Conservation (phyloP, 2,888 invertebrate species). For the Ernsta delagoae region DNA sequence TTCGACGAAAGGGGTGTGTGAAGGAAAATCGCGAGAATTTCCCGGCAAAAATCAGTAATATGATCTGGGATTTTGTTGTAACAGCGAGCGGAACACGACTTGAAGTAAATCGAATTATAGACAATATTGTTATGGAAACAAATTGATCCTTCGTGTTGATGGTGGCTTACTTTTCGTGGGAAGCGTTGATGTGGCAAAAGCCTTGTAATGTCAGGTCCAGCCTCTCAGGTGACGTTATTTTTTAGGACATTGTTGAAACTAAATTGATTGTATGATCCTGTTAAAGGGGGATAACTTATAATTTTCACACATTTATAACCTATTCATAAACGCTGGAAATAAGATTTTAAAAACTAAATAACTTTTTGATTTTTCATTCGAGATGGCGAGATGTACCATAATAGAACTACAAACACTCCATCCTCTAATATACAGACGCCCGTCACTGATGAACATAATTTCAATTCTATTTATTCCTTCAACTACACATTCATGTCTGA, state of each 20-base stretch:
- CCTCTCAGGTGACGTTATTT: neutral
- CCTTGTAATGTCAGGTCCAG: neutral
- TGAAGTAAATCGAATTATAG: slow-evolving; percentile 23
- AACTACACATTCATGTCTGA: neutral
- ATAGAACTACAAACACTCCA: no score
- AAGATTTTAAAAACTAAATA: no score
- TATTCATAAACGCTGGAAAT: no score
- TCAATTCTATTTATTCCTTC: no score
- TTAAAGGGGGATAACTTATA: no score
- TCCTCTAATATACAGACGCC: no score
- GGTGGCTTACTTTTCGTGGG: neutral
- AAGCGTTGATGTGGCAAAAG: neutral
- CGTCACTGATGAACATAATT: no score
- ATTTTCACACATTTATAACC: no score
- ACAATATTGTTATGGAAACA: slow-evolving; percentile 17
- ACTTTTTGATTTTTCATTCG: no score
- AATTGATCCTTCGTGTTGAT: neutral
- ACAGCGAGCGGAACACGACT: slow-evolving; percentile 23
- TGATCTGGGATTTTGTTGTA: slow-evolving; percentile 32
- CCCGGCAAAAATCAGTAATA: slow-evolving; percentile 32
- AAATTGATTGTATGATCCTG: no score
- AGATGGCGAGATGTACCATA: no score
- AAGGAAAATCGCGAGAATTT: slow-evolving; percentile 32
- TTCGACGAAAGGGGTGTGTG: slow-evolving; percentile 21
- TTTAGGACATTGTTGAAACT: no score